phyloP scores from a whole-genome alignment of 1,140 invertebrate genomes.

The Brachystomella parvula region DNA sequence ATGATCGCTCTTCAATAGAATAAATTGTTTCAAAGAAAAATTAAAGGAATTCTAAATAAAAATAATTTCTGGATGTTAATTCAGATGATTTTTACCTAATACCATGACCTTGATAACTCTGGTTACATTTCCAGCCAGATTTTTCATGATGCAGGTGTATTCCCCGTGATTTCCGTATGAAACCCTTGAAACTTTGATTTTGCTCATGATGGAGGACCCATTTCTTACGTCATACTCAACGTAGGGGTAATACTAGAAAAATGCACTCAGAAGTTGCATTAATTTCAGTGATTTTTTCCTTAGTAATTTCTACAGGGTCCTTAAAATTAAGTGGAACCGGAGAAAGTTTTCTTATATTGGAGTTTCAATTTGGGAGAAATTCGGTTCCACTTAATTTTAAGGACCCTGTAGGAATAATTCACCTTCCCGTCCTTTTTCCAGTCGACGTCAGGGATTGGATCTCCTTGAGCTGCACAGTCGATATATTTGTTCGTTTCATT shows the following conservation, averaged over 20 bases:
- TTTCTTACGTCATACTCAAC: too few species aligned
- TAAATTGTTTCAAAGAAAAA: too few species aligned
- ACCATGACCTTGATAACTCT: constrained; percentile 18
- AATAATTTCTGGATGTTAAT: background rate
- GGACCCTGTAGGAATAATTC: background rate
- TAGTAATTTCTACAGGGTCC: background rate
- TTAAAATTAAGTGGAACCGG: background rate
- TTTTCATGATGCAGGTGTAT: constrained; percentile 17
- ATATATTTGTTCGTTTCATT: constrained; percentile 22
- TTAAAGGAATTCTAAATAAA: background rate
- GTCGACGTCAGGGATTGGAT: constrained; percentile 12
- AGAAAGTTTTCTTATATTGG: background rate
- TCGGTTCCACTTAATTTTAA: constrained; percentile 17
- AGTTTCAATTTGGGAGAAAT: background rate
- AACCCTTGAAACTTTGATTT: constrained; percentile 17
- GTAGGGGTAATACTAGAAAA: too few species aligned
- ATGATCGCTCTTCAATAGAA: constrained; percentile 11
- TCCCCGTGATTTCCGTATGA: constrained; percentile 22
- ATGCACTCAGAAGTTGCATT: constrained; percentile 13
- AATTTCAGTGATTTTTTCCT: background rate
- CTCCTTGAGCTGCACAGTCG: constrained; percentile 9
- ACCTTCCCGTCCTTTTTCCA: constrained; percentile 27
- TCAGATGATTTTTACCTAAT: constrained; percentile 11
- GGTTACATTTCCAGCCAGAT: constrained; percentile 13
- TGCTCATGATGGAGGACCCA: too few species aligned